Evolutionary conservation across 1,140 invertebrate genomes (phyloP).

Genomic region (Bombus cullumanus): DNA sequence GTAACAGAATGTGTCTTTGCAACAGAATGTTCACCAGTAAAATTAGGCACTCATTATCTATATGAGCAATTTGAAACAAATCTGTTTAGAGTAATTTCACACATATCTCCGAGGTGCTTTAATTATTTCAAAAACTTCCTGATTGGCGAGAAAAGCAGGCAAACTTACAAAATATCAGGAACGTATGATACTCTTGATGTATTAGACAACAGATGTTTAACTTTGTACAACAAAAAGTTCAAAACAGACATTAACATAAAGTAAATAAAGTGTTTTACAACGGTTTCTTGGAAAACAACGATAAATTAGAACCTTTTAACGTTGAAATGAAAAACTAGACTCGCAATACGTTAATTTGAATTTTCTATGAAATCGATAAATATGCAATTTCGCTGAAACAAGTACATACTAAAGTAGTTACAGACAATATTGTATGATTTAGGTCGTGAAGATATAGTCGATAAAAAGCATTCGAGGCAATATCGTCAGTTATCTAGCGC

Average conservation of each 20-base stretch:
- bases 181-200: background rate
- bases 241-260: too few species aligned
- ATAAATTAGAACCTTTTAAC: background rate
- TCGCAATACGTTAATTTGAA: background rate
- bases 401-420: background rate
- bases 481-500: background rate
- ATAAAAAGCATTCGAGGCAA: constrained; percentile 12
- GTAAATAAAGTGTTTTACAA: background rate
- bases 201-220: background rate
- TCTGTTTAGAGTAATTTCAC: background rate
- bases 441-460: background rate
- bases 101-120: background rate
- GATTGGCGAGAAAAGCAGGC: background rate
- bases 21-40: background rate
- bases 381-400: background rate
- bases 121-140: background rate
- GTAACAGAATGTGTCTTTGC: too few species aligned
- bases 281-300: background rate
- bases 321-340: background rate
- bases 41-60: background rate
- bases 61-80: background rate
- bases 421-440: background rate
- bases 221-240: background rate
- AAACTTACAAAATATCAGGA: background rate
- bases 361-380: background rate